Evolutionary conservation across 2,113 vertebrate genomes (phyloP).

Genomic region (Dromaius novaehollandiae): DNA sequence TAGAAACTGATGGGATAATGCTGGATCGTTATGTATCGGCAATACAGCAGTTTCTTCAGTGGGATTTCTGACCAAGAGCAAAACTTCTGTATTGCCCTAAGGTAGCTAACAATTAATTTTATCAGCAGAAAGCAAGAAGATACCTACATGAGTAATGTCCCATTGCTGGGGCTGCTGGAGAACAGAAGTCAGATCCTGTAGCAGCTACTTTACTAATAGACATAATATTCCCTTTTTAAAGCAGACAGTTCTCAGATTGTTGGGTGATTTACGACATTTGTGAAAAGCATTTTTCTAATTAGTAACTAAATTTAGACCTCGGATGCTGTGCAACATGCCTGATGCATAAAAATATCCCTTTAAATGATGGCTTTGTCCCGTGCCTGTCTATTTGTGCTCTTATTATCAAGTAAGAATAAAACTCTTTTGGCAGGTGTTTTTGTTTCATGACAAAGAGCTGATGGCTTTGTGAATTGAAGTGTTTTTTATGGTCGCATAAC

Average conservation of each 20-base stretch:
- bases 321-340: not conserved
- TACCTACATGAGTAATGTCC: not conserved
- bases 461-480: conserved; percentile 46
- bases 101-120: not conserved
- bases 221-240: not conserved
- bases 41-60: not conserved
- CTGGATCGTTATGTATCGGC: not conserved
- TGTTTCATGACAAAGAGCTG: conserved; percentile 53
- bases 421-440: conserved; percentile 65
- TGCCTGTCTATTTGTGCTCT: conserved; percentile 24
- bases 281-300: conserved; percentile 56
- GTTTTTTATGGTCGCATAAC: conserved; percentile 47
- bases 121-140: not conserved
- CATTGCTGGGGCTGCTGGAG: not conserved
- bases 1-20: not conserved
- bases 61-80: not conserved
- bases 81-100: not conserved
- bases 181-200: not conserved
- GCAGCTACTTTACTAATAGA: not conserved
- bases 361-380: conserved; percentile 54
- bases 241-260: conserved; percentile 8
- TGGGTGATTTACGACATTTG: conserved; percentile 38
- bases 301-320: conserved; percentile 42
- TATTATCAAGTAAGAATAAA: conserved; percentile 65
- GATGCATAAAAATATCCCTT: conserved; percentile 51